These are phyloP conservation scores for Nematolebias whitei DNA, from an alignment of 2,113 vertebrate genomes.

Conservation along the genomic window DNA sequence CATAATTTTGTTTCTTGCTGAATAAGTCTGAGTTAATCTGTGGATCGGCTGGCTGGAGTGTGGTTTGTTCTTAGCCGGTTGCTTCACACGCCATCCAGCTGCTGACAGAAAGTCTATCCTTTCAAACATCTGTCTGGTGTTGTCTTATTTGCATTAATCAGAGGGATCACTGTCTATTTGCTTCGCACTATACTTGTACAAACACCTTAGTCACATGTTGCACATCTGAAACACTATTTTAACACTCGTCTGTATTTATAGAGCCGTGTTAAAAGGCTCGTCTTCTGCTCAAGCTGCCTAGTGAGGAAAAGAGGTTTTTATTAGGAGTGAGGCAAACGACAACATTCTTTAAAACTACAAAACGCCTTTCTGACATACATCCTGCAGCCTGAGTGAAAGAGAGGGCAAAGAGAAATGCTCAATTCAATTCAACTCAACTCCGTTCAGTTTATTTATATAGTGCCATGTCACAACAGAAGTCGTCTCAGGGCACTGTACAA, in stretches of 20 bases:
- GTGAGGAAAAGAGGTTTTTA: conserved; percentile 48
- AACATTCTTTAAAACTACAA: conserved; percentile 49
- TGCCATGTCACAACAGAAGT: too few relatives aligned
- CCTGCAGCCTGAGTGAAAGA: conserved; percentile 34
- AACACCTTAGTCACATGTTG: conserved; percentile 53
- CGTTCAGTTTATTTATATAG: too few relatives aligned
- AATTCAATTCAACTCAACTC: too few relatives aligned
- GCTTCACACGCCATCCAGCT: conserved; percentile 46
- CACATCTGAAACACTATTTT: conserved; percentile 71
- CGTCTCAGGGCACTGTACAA: too few relatives aligned
- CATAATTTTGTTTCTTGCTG: conserved; percentile 25
- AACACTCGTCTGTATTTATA: conserved; percentile 73
- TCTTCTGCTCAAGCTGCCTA: conserved; percentile 62
- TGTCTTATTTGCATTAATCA: conserved; percentile 51
- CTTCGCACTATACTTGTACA: conserved; percentile 41
- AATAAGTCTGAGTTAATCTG: conserved; percentile 64
- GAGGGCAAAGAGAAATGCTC: conserved; percentile 17
- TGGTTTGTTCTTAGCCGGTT: conserved; percentile 44
- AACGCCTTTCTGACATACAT: conserved; percentile 39
- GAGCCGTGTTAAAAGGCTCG: conserved; percentile 65
- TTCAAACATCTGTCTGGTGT: conserved; percentile 46
- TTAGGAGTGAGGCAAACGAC: conserved; percentile 45
- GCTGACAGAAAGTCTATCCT: conserved; percentile 33
- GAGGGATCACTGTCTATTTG: conserved; percentile 21
- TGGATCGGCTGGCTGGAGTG: conserved; percentile 36